A percentile compares a stretch with the other conserved stretches of the same genome.
phyloP scores from a whole-genome alignment of 2,888 invertebrate genomes.

The Eueremaeus valkanovi region DNA sequence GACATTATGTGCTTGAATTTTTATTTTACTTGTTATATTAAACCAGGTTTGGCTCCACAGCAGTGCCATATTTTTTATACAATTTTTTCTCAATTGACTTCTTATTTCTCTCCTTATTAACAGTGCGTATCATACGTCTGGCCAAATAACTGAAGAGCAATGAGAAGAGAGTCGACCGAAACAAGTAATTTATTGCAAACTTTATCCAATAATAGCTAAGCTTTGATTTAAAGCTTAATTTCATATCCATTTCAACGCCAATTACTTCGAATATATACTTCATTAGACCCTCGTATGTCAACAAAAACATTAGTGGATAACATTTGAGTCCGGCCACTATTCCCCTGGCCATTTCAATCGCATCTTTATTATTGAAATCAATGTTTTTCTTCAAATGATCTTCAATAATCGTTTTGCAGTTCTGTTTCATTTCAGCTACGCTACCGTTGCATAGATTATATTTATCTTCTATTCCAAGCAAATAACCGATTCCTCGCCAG shows the following conservation, averaged over 20 bases:
- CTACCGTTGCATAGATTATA: constrained; percentile 44
- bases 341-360: constrained; percentile 43
- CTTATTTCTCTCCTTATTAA: not conserved
- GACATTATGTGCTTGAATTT: too few relatives aligned
- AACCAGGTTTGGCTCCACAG: too few relatives aligned
- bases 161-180: not conserved
- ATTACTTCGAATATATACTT: constrained; percentile 44
- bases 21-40: too few relatives aligned
- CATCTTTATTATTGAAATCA: constrained; percentile 38
- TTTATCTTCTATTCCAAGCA: constrained; percentile 73
- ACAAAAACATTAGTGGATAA: too few relatives aligned
- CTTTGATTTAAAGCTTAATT: not conserved
- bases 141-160: not conserved
- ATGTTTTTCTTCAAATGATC: constrained; percentile 38
- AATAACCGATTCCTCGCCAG: constrained; percentile 75
- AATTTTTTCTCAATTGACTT: constrained; percentile 1
- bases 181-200: not conserved
- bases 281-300: constrained; percentile 45
- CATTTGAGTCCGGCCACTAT: constrained; percentile 45
- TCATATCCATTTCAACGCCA: not conserved
- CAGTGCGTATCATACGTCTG: not conserved
- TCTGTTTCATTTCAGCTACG: constrained; percentile 28
- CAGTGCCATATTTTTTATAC: not conserved
- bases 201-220: not conserved
- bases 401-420: constrained; percentile 40